A percentile compares a stretch with the other conserved stretches of the same genome.
phyloP scores from a whole-genome alignment of 2,113 vertebrate species.

The Rhineura floridana region DNA sequence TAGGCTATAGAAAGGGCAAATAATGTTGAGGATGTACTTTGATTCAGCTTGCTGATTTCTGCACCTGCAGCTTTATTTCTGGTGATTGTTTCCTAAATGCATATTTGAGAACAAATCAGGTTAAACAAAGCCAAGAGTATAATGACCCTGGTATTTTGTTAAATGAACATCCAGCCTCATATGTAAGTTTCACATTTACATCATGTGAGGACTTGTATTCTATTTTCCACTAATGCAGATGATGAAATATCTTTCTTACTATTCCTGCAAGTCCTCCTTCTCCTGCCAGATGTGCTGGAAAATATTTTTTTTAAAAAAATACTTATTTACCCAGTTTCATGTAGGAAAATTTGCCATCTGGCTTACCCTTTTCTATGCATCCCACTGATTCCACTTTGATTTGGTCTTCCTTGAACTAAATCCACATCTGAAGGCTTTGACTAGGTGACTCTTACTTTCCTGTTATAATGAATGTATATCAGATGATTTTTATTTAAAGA shows the following conservation, averaged over 20 bases:
- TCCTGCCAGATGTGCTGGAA: conserved; percentile 46
- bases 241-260: conserved; percentile 21
- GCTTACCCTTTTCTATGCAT: conserved; percentile 35
- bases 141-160: neutral
- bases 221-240: conserved; percentile 27
- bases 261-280: conserved; percentile 13
- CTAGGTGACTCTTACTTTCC: neutral
- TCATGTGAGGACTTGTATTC: neutral
- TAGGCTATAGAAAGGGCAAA: too few relatives aligned
- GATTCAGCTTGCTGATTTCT: conserved; percentile 5
- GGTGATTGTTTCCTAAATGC: neutral
- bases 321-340: conserved; percentile 45
- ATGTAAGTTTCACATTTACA: neutral
- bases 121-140: neutral
- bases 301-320: conserved; percentile 38
- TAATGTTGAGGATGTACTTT: too few relatives aligned
- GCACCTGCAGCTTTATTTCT: neutral
- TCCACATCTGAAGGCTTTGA: conserved; percentile 1
- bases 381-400: conserved; percentile 32
- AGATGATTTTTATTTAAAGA: neutral
- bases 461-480: neutral
- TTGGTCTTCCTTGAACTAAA: conserved; percentile 29
- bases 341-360: conserved; percentile 45
- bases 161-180: neutral
- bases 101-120: neutral